Percentiles rank a stretch among this genome's conserved stretches.
phyloP scores from a whole-genome alignment of 2,888 invertebrate species.

The Ornithoptera alexandrae region DNA sequence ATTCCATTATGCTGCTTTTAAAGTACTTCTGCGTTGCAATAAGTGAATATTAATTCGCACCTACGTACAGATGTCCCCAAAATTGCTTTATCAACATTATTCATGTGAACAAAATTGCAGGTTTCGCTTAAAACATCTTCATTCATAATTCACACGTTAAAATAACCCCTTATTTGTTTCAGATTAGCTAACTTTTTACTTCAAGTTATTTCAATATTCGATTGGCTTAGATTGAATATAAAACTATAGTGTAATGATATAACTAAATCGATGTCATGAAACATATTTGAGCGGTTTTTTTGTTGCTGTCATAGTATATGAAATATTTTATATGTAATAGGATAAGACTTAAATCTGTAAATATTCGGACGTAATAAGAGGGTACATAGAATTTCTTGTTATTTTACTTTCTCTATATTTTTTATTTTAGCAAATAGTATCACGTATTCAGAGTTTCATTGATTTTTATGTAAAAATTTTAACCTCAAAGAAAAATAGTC shows the following conservation, averaged over 20 bases:
- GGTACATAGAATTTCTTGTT: too few relatives aligned
- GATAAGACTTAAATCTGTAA: not conserved
- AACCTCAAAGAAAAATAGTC: too few relatives aligned
- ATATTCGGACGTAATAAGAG: not conserved
- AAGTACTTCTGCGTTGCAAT: constrained; percentile 6
- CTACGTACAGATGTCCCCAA: constrained; percentile 25
- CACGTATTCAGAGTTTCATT: too few relatives aligned
- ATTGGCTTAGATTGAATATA: constrained; percentile 21
- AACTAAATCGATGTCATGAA: constrained; percentile 11
- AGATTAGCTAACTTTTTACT: constrained; percentile 29
- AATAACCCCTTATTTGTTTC: constrained; percentile 27
- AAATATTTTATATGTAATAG: not conserved
- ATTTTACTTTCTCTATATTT: too few relatives aligned
- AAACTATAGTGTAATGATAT: constrained; percentile 7
- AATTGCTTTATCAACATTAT: constrained; percentile 29
- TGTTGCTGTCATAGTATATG: not conserved
- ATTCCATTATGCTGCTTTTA: constrained; percentile 22
- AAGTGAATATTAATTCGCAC: constrained; percentile 28
- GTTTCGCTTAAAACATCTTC: constrained; percentile 26
- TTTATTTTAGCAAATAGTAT: too few relatives aligned
- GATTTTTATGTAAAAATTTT: too few relatives aligned
- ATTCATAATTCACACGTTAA: constrained; percentile 26
- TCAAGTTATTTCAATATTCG: constrained; percentile 16
- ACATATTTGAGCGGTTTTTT: not conserved
- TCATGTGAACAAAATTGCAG: constrained; percentile 24